Evolutionary conservation across 2,797 vertebrate species (phyloP).

Genomic region (Premnoplex brunnescens): DNA sequence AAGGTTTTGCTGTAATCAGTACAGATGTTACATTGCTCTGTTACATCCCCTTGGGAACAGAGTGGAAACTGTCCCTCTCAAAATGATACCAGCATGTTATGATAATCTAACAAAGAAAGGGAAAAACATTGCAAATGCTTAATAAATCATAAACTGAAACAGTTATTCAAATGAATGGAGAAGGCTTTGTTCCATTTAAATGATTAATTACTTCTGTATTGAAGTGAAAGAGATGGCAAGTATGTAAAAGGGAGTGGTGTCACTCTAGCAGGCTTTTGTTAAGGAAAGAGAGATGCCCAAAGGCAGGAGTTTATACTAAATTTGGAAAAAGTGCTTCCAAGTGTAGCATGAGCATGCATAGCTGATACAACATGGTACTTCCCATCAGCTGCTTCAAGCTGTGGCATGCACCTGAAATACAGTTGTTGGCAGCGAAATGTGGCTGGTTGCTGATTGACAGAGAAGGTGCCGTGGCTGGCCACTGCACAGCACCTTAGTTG

Average conservation of each 20-base stretch:
- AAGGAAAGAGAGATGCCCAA: neutral
- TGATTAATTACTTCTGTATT: neutral
- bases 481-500: neutral
- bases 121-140: neutral
- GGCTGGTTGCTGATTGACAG: neutral
- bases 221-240: neutral
- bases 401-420: accelerated
- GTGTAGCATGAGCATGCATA: neutral
- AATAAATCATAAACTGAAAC: slow-evolving; percentile 30
- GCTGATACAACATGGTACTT: neutral
- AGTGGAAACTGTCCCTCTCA: neutral
- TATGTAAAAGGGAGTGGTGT: neutral
- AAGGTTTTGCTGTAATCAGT: neutral
- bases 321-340: neutral
- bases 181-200: neutral
- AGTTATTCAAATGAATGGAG: neutral
- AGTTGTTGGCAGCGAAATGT: neutral
- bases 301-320: neutral
- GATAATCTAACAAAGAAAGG: neutral
- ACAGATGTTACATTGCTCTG: neutral
- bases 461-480: neutral
- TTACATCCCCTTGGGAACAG: neutral
- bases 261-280: neutral
- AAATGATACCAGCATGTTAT: neutral
- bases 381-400: neutral